Base-by-base conservation (phyloP, 2,113 vertebrate genomes). In the Zeus faber region DNA sequence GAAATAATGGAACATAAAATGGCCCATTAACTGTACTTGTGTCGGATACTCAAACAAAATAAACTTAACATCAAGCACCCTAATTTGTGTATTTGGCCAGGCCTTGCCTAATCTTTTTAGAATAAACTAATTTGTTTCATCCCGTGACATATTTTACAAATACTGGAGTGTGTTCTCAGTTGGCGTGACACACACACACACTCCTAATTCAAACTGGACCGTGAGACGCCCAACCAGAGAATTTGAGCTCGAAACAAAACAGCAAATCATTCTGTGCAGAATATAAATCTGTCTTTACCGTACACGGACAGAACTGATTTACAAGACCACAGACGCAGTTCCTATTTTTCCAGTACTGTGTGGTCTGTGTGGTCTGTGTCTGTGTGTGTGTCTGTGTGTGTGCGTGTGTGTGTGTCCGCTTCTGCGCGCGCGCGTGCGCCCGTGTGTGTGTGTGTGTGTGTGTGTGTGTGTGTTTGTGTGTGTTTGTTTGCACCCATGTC, bases 281-380 rank as follows among this genome's bases (percentile, higher is more conserved):
- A 13, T 46, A 17, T 49, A 39, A 61, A 74, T 67, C 14, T 22
- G 5, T 16, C n/a, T 33, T 35, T 20, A 7, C 1, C 27, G 26
- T 16, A 29, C 3, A 53, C 44, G 47, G 8, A 50, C 26, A 22
- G 1, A 25, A 47, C 6, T 52, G 29, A 61, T 44, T 43, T 27
- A 49, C 24, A 26, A 8, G 18, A 39, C 57, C 51, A 24, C 52
- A 68, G 29, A 37, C 18, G 3, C 7, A 35, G 43, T 23, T 13
- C 2, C 33, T 21, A 6, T 51, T 13, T n/a, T 17, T 17, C 24
- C 41, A 25, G 56, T 2, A 16, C 52, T 62, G 13, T 70, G 65
- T 72, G 58, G 21, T 54, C 18, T 65, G 17, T 70, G 6, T 67
- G 33, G 3, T 33, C 9, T 58, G 24, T 63, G 18, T 52, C 21